phyloP scores from a whole-genome alignment of 1,140 invertebrate genomes.

The Charaxes varanes region DNA sequence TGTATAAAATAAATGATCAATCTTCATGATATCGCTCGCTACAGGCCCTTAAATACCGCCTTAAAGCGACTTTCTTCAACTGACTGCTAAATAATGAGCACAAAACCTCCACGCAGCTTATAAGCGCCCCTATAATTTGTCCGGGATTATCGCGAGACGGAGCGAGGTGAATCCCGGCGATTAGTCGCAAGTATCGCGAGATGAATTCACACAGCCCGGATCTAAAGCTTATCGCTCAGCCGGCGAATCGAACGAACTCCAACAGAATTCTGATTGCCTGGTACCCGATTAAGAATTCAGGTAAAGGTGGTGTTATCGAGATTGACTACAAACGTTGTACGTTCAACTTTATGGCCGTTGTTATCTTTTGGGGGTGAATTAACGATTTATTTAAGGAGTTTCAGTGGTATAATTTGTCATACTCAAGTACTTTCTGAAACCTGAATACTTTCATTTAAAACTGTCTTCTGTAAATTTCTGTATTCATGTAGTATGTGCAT shows the following conservation, averaged over 20 bases:
- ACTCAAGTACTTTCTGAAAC: too few species aligned
- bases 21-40: background rate
- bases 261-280: slow-evolving; percentile 56
- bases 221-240: slow-evolving; percentile 15
- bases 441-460: too few species aligned
- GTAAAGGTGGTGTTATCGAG: slow-evolving; percentile 53
- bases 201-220: slow-evolving; percentile 50
- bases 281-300: slow-evolving; percentile 54
- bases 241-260: slow-evolving; percentile 41
- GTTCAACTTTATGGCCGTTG: slow-evolving; percentile 6
- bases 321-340: slow-evolving; percentile 41
- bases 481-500: too few species aligned
- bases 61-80: slow-evolving; percentile 22
- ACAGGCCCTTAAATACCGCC: slow-evolving; percentile 7
- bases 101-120: slow-evolving; percentile 42
- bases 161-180: slow-evolving; percentile 55
- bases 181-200: slow-evolving; percentile 66
- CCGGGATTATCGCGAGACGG: slow-evolving; percentile 61
- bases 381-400: background rate
- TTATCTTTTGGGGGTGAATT: slow-evolving; percentile 3
- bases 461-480: too few species aligned
- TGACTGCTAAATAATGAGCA: slow-evolving; percentile 56
- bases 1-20: too few species aligned
- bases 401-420: background rate
- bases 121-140: slow-evolving; percentile 63